Evolutionary conservation across 2,113 vertebrate genomes (phyloP).

Genomic region (Silurus meridionalis): DNA sequence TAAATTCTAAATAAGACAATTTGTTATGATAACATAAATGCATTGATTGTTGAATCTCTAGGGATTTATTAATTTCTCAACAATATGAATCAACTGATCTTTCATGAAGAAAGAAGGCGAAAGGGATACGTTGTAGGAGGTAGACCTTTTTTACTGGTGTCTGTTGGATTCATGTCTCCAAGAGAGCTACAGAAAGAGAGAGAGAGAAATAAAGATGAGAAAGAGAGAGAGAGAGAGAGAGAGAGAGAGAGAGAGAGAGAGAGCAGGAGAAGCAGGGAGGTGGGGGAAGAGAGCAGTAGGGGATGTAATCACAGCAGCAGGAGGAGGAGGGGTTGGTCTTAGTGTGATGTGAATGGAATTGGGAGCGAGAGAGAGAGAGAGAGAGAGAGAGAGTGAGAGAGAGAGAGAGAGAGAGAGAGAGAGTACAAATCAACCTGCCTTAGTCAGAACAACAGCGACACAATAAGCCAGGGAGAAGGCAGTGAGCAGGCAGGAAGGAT

Average conservation of each 20-base stretch:
- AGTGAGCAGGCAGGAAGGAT: constrained; percentile 23
- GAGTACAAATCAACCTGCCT: constrained; percentile 75
- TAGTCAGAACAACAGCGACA: constrained; percentile 66
- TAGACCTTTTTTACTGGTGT: not conserved
- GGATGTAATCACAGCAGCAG: constrained; percentile 47
- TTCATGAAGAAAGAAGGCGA: constrained; percentile 53
- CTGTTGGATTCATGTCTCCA: constrained; percentile 15
- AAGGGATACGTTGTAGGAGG: constrained; percentile 35
- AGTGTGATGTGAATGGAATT: constrained; percentile 76
- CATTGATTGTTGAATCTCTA: not conserved
- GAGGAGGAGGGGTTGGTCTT: constrained; percentile 70
- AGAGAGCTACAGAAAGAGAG: constrained; percentile 26
- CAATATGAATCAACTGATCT: constrained; percentile 45
- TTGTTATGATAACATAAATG: not conserved
- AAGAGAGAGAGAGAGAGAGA: constrained; percentile 13
- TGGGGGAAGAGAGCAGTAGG: constrained; percentile 45
- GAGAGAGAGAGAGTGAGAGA: constrained; percentile 56
- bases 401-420: constrained; percentile 51
- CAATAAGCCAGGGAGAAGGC: constrained; percentile 37
- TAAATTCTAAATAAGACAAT: not conserved
- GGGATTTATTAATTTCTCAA: not conserved
- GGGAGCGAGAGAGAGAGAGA: constrained; percentile 56
- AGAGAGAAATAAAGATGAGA: not conserved
- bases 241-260: constrained; percentile 27
- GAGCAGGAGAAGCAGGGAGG: constrained; percentile 43